phyloP scores from a whole-genome alignment of 2,888 invertebrate genomes.

The Xestobium rufovillosum region DNA sequence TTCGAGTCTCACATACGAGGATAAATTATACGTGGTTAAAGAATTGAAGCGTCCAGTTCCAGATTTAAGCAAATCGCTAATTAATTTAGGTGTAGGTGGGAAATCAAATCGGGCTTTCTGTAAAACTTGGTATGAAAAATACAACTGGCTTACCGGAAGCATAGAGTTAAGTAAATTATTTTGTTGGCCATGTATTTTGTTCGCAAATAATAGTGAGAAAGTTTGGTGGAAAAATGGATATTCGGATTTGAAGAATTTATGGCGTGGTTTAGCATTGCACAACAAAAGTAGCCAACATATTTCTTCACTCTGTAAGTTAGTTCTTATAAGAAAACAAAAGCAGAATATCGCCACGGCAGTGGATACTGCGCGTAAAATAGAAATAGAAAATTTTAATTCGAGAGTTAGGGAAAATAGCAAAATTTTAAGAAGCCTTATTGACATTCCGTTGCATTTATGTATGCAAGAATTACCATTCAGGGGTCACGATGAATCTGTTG shows the following conservation, averaged over 20 bases:
- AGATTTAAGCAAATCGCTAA: constrained; percentile 5
- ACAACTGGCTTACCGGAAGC: constrained; percentile 9
- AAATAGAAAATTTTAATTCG: constrained; percentile 6
- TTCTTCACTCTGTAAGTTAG: no score
- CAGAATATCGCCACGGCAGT: constrained; percentile 7
- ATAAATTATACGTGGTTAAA: constrained; percentile 10
- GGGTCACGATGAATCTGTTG: constrained; percentile 6
- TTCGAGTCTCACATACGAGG: constrained; percentile 8
- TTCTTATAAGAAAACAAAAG: constrained; percentile 8
- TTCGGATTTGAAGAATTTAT: no score
- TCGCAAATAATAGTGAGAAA: constrained; percentile 5
- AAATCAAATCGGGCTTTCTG: constrained; percentile 8
- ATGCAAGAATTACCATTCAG: constrained; percentile 9
- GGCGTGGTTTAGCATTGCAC: no score
- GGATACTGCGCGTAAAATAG: constrained; percentile 4
- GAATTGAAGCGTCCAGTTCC: constrained; percentile 7
- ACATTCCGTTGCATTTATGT: no score
- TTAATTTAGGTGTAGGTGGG: constrained; percentile 2
- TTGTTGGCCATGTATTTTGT: constrained; percentile 11
- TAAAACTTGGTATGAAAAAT: constrained; percentile 8
- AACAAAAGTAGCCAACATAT: no score
- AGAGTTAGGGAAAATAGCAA: constrained; percentile 6
- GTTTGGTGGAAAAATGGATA: no score
- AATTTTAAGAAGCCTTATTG: constrained; percentile 10
- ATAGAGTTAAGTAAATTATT: constrained; percentile 7